phyloP scores from a whole-genome alignment of 2,888 invertebrate genomes.

The Eupeodes luniger region DNA sequence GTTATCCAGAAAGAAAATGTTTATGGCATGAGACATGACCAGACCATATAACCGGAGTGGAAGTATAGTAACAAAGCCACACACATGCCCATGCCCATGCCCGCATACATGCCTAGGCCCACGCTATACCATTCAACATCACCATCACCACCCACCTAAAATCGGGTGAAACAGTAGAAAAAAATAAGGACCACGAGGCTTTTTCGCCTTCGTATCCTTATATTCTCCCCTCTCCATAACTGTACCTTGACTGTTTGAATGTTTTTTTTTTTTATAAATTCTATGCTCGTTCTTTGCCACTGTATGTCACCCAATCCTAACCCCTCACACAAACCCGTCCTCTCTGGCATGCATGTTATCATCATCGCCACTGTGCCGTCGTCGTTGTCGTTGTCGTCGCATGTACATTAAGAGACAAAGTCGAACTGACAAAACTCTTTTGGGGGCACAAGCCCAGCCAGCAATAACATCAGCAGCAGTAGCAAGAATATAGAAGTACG shows the following conservation, averaged over 20 bases:
- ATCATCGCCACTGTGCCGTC: slow-evolving; percentile 38
- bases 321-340: neutral
- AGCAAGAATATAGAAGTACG: neutral
- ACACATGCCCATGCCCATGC: slow-evolving; percentile 31
- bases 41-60: slow-evolving; percentile 57
- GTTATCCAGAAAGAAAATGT: slow-evolving; percentile 70
- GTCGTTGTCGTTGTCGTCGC: slow-evolving; percentile 43
- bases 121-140: neutral
- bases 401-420: slow-evolving; percentile 70
- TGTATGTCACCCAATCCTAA: neutral
- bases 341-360: slow-evolving; percentile 66
- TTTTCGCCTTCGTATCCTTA: slow-evolving; percentile 54
- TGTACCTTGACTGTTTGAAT: slow-evolving; percentile 31
- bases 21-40: slow-evolving; percentile 74
- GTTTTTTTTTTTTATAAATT: neutral
- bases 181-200: slow-evolving; percentile 56
- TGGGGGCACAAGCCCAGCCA: slow-evolving; percentile 67
- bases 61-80: slow-evolving; percentile 48
- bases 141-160: slow-evolving; percentile 45
- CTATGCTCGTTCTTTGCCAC: slow-evolving; percentile 3
- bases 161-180: slow-evolving; percentile 35
- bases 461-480: slow-evolving; percentile 56
- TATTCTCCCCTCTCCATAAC: neutral
- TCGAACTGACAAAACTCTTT: slow-evolving; percentile 75
- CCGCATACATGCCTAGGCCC: neutral